Evolutionary conservation across 2,888 invertebrate species (phyloP), one percentile per base, ranked within the genome.

Genomic region (Diogma glabrata): DNA sequence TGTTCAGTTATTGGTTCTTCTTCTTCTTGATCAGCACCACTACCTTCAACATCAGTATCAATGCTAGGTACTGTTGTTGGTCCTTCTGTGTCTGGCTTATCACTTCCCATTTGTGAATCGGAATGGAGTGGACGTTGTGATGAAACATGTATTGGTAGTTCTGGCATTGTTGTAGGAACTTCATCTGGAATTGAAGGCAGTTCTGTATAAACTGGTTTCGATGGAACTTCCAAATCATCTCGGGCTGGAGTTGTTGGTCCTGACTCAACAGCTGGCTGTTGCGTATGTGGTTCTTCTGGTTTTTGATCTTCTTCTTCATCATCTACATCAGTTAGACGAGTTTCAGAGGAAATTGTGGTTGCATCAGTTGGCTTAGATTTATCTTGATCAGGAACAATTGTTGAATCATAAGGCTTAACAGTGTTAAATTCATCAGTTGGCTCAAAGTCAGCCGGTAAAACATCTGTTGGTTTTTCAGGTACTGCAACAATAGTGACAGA

Each of bases 1-100:
- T 16, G 30, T 20, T 24, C 4, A 9, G 6, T 8, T 47, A 49
- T 38, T 22, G 22, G 28, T 46, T 57, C 54, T 17, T 40, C 30
- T 24, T 53, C 19, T 48, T 57, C 58, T 20, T 54, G 53, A 33
- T 56, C 58, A 47, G 6, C 24, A 24, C 6, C 6, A 7, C 24
- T 24, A 7, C 9, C 24, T 7, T 24, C 7, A 24, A 24, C 7
- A 24, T 24, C 24, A 7, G 24, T 24, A 24, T 24, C 24, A 24
- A 5, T 9, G n/a, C n/a, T n/a, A n/a, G n/a, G n/a, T n/a, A n/a
- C n/a, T n/a, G n/a, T n/a, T n/a, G n/a, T n/a, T n/a, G n/a, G n/a
- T n/a, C n/a, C n/a, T n/a, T n/a, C n/a, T n/a, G n/a, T n/a, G n/a
- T n/a, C n/a, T n/a, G n/a, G n/a, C n/a, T n/a, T n/a, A n/a, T n/a